These are phyloP conservation scores for Chrysogorgia sp. DNA, from an alignment of 92 coral and sea anemone genomes.

Conservation along the genomic window DNA sequence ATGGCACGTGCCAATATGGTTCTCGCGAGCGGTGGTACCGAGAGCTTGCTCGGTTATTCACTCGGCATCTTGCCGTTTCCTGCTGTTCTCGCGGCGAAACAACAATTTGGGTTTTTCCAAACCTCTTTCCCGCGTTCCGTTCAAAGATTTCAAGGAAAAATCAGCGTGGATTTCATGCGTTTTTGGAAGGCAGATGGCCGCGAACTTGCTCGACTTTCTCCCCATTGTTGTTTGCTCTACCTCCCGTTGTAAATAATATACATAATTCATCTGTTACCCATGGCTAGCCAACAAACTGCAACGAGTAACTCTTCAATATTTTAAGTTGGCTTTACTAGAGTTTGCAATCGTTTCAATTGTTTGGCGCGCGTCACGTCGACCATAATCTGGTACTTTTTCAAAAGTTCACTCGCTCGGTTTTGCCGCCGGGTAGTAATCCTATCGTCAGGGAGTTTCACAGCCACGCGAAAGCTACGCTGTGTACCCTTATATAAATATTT, in stretches of 20 bases:
- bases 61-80: not conserved
- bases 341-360: not conserved
- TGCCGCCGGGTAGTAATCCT: too few relatives aligned
- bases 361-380: not conserved
- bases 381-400: too few relatives aligned
- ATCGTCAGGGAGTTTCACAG: too few relatives aligned
- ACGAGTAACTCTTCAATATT: not conserved
- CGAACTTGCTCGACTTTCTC: not conserved
- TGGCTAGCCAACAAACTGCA: constrained; percentile 13
- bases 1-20: constrained; percentile 31
- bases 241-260: not conserved
- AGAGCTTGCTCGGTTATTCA: too few relatives aligned
- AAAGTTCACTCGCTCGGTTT: too few relatives aligned
- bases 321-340: not conserved
- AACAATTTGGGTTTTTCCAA: not conserved
- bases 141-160: not conserved
- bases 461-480: too few relatives aligned
- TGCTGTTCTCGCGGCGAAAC: not conserved
- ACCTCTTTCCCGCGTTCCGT: not conserved
- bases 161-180: not conserved
- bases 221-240: not conserved
- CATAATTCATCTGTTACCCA: constrained; percentile 12
- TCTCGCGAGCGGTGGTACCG: not conserved
- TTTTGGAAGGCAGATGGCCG: not conserved
- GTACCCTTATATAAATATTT: too few relatives aligned